Evolutionary conservation across 2,113 vertebrate genomes (phyloP), one percentile per base, ranked within the genome.

Genomic region (Cephalopholis sonnerati): DNA sequence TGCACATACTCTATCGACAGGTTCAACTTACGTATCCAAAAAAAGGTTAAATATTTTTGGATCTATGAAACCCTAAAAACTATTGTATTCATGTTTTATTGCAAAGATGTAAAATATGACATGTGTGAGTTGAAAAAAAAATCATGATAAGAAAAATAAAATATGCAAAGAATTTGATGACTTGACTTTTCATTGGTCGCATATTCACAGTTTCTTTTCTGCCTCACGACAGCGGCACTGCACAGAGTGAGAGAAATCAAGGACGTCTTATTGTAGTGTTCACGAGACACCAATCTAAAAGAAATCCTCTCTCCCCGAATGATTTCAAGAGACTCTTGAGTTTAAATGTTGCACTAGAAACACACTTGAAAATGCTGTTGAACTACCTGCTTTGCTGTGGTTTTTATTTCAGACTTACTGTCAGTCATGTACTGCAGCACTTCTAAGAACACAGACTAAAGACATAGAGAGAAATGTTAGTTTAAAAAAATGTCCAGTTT

Each of bases 61-160:
- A 97, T 97, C 97, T 97, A 97, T 97, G 96, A 97, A 99, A 98
- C 96, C 97, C 96, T 97, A 96, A 97, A 96, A 97, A 97, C 97
- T 98, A 97, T 98, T 97, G 97, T 98, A 98, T 97, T 97, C 97
- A 97, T 97, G 97, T 99, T 99, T 99, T 98, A 97, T 97, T 98
- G 97, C 97, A 98, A 97, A 98, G 96, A 98, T 99, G 97, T 99
- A 98, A 99, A 98, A 97, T 98, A 99, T 96, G 96, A 98, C 96
- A 97, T 97, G 96, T 97, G 97, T 98, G 97, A 97, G 96, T 97
- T 97, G 96, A 96, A 96, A 97, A 90, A 96, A 96, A 97, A 96
- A 96, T 95, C 96, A 97, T 97, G 96, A 97, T 97, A 97, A 97
- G 89, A 95, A 93, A 92, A 95, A 94, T 95, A 95, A 95, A 99